Percentiles rank a stretch among this genome's conserved stretches.
Evolutionary conservation across 2,888 invertebrate species (phyloP).

Genomic region (Agrotis ipsilon): DNA sequence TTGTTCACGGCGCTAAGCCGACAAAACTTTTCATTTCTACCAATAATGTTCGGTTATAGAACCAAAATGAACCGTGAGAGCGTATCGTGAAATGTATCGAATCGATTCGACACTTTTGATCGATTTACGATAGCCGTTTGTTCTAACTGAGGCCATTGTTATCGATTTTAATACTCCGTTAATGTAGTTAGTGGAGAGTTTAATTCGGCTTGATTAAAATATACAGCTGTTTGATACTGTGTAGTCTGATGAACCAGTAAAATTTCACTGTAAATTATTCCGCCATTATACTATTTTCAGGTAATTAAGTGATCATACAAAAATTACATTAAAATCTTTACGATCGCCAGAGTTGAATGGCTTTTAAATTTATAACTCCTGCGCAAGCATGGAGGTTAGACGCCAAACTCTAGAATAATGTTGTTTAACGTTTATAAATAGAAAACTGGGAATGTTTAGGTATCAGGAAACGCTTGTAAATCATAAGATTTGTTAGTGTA

Average conservation of each 20-base stretch:
- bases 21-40: constrained; percentile 64
- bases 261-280: neutral
- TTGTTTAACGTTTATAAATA: constrained; percentile 62
- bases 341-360: constrained; percentile 64
- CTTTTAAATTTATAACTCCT: constrained; percentile 63
- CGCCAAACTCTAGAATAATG: constrained; percentile 59
- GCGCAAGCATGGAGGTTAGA: constrained; percentile 52
- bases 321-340: constrained; percentile 55
- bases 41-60: constrained; percentile 47
- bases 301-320: constrained; percentile 47
- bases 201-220: neutral
- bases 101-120: constrained; percentile 62
- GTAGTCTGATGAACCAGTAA: neutral
- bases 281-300: constrained; percentile 3
- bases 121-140: constrained; percentile 63
- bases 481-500: constrained; percentile 55
- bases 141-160: constrained; percentile 68
- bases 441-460: constrained; percentile 46
- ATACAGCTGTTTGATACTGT: neutral
- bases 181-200: constrained; percentile 11
- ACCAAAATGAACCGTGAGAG: constrained; percentile 59
- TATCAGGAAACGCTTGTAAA: constrained; percentile 58
- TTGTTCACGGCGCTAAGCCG: constrained; percentile 49
- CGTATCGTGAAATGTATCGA: constrained; percentile 59
- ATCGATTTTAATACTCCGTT: constrained; percentile 58